Conservation (phyloP, 2,113 vertebrate genomes). For the Brevimyrus niger region DNA sequence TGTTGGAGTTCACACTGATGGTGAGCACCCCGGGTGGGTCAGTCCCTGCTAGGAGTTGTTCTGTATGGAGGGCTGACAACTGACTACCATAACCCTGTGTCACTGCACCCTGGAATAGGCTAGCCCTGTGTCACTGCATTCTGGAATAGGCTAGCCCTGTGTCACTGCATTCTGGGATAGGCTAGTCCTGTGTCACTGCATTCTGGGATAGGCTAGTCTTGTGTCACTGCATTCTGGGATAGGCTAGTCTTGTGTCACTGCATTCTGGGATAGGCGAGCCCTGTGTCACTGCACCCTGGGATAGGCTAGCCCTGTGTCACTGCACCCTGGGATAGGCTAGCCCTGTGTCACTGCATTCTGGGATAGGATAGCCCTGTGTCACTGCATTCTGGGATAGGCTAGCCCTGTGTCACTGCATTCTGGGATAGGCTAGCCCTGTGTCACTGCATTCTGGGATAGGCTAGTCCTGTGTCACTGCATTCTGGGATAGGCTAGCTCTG, state of each 20-base stretch:
- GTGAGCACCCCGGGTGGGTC: conserved; percentile 52
- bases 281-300: too few species aligned
- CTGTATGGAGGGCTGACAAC: neutral
- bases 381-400: neutral
- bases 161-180: neutral
- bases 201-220: neutral
- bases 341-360: neutral
- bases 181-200: neutral
- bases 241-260: neutral
- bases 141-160: neutral
- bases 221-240: neutral
- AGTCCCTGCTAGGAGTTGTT: neutral
- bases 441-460: neutral
- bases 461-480: neutral
- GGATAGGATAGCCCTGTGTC: neutral
- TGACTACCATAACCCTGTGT: neutral
- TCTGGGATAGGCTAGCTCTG: neutral
- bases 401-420: neutral
- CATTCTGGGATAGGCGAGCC: neutral
- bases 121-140: too few species aligned
- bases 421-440: neutral
- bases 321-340: too few species aligned
- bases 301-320: too few species aligned
- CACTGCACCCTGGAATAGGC: neutral
- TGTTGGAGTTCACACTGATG: conserved; percentile 91